phyloP scores from a whole-genome alignment of 2,888 invertebrate genomes.

The Graphium colonna region DNA sequence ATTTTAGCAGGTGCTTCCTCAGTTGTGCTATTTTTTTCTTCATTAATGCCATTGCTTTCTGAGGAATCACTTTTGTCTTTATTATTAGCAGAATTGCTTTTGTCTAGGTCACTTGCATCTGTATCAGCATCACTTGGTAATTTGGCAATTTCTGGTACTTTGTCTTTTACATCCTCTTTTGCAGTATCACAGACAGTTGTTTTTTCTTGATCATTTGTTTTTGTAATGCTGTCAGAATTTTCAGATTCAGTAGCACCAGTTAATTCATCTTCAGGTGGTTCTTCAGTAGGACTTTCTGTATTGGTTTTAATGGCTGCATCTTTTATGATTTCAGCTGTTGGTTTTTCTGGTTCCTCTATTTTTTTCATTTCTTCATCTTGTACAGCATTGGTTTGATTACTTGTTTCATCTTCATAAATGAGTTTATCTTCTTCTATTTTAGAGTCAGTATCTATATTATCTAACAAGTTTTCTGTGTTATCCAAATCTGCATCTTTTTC shows the following conservation, averaged over 20 bases:
- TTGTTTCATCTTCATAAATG: slow-evolving; percentile 16
- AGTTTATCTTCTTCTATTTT: slow-evolving; percentile 7
- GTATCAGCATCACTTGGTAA: neutral
- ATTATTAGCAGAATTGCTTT: slow-evolving; percentile 12
- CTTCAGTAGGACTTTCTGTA: neutral
- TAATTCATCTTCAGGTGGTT: neutral
- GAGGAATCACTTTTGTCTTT: slow-evolving; percentile 33
- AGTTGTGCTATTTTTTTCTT: too few relatives aligned
- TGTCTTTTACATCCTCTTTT: neutral
- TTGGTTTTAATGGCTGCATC: slow-evolving; percentile 12
- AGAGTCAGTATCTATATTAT: slow-evolving; percentile 1
- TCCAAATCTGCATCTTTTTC: too few relatives aligned
- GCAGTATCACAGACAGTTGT: too few relatives aligned
- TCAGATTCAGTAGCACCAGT: neutral
- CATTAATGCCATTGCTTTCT: slow-evolving; percentile 1
- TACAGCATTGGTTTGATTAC: too few relatives aligned
- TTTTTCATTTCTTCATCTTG: neutral
- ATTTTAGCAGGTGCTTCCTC: too few relatives aligned
- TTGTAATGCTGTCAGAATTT: too few relatives aligned
- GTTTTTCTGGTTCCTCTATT: neutral
- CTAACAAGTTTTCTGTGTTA: too few relatives aligned
- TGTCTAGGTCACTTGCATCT: neutral
- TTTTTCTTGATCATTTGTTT: too few relatives aligned
- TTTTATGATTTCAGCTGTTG: neutral
- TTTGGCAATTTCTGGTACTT: neutral